Evolutionary conservation across 2,113 vertebrate genomes (phyloP).

Genomic region (Madoqua kirkii): DNA sequence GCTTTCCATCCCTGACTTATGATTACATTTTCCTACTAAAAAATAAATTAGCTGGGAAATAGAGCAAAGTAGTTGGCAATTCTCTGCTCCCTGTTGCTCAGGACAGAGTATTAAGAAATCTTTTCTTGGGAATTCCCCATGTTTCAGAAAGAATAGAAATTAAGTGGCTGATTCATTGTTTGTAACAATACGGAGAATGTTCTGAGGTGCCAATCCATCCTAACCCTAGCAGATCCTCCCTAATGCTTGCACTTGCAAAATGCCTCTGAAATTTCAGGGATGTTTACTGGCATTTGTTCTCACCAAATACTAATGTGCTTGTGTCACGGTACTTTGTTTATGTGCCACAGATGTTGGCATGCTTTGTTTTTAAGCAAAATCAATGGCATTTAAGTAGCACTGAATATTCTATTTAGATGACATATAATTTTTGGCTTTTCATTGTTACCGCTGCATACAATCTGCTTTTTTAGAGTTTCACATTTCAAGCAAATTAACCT

Average conservation of each 20-base stretch:
- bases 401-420: background rate
- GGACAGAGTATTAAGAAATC: conserved; percentile 38
- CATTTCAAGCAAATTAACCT: background rate
- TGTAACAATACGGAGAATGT: conserved; percentile 47
- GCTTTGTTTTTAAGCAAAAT: background rate
- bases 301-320: background rate
- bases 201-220: background rate
- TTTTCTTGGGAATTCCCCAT: conserved; percentile 52
- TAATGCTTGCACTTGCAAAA: conserved; percentile 45
- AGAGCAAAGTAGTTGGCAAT: background rate
- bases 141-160: conserved; percentile 6
- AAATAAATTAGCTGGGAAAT: background rate
- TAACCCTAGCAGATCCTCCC: background rate
- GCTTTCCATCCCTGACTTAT: background rate
- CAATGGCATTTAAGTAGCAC: background rate
- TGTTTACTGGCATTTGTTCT: background rate
- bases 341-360: background rate
- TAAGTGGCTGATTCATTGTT: conserved; percentile 56
- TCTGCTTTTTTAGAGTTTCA: background rate
- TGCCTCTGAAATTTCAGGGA: conserved; percentile 44
- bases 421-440: background rate
- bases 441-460: background rate
- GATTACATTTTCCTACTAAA: background rate
- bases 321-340: conserved; percentile 27
- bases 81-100: conserved; percentile 2